Conservation (phyloP, 2,113 vertebrate species). For the Thymallus thymallus region DNA sequence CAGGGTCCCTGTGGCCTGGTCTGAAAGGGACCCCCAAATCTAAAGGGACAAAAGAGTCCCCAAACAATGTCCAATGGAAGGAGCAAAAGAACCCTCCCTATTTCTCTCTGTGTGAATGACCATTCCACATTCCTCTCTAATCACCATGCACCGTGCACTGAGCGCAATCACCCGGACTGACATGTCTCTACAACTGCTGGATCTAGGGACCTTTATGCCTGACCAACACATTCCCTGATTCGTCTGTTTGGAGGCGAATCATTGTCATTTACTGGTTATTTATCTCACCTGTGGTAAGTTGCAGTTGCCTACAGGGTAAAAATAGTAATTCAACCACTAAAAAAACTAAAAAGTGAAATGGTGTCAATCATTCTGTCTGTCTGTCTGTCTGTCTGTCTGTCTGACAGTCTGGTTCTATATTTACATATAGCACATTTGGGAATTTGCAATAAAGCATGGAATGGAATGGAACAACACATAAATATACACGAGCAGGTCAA, state of each 20-base stretch:
- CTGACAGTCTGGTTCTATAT: constrained; percentile 27
- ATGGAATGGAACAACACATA: constrained; percentile 20
- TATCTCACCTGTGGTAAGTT: background rate
- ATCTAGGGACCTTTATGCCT: constrained; percentile 38
- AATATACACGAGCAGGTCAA: constrained; percentile 50
- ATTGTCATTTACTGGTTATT: too few relatives aligned
- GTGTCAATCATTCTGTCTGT: constrained; percentile 24
- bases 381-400: constrained; percentile 28
- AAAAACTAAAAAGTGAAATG: too few relatives aligned
- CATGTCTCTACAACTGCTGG: constrained; percentile 58
- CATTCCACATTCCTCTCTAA: constrained; percentile 61
- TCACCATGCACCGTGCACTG: constrained; percentile 60
- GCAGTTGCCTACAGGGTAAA: too few relatives aligned
- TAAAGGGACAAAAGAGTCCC: constrained; percentile 66
- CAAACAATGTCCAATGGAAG: constrained; percentile 69
- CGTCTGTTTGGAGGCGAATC: too few relatives aligned
- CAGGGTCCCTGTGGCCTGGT: constrained; percentile 56
- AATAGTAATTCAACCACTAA: background rate
- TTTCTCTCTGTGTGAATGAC: constrained; percentile 66
- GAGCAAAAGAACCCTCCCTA: constrained; percentile 66
- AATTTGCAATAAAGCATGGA: constrained; percentile 40
- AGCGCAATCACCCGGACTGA: constrained; percentile 65
- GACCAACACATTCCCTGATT: constrained; percentile 59
- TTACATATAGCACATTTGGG: constrained; percentile 2
- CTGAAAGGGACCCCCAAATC: constrained; percentile 66